Base-by-base conservation (phyloP, 2,888 invertebrate species). In the Mythimna albipuncta region DNA sequence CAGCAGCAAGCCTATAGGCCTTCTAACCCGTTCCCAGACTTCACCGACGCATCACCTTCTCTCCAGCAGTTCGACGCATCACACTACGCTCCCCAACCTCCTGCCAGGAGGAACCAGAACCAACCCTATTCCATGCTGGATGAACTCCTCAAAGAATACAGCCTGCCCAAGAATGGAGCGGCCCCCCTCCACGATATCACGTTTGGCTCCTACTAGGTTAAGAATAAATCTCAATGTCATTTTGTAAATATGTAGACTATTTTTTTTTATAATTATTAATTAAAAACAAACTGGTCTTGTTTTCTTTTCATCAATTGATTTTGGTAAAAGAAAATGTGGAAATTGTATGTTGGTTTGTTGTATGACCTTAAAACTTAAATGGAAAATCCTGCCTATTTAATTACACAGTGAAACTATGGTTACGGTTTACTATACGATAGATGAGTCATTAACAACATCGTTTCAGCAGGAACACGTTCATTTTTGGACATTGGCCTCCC, bases 151-250 rank as follows among this genome's bases (percentile, higher is more conserved):
- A 97, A 98, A 89, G 98, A 98, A 87, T 98, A 98, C 89, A 97
- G 98, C 16, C 93, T 98, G 64, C 98, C 98, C 0, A 96, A 97
- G 82, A 97, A 96, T 9, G 97, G 97, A 41, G 96, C 97, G 11
- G 96, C 98, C 0, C 97, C 98, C 0, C 95, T 98, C 54, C 98
- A 98, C 89, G 98, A 98, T 89, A 98, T 98, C 92, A 97, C 98
- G 75, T 98, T 98, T 90, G 98, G 98, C 88, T 98, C 98, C 91
- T 98, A 97, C 93, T 98, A 97, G 92, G 71, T 80, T 92, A 90
- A 89, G 83, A 83, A 85, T 82, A 87, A 84, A 85, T 83, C 77
- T 83, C 76, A 84, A 76, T 89, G 80, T 88, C 86, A 84, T 88
- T 88, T 92, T 94, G 94, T 94, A 95, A 94, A 95, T 95, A 95